Conservation (phyloP, 2,113 vertebrate species). For the Emberiza fucata region DNA sequence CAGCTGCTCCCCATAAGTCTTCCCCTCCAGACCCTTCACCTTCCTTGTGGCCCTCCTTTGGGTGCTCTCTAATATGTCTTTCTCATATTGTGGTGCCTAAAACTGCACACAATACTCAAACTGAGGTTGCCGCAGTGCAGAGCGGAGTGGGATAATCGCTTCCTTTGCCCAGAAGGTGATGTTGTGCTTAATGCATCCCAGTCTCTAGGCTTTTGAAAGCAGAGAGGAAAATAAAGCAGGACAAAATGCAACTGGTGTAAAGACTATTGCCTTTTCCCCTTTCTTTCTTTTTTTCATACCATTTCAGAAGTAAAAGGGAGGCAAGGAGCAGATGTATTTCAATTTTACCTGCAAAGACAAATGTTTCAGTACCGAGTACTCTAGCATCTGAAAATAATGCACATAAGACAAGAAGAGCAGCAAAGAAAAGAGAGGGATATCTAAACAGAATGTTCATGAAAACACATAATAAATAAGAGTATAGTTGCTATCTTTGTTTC, state of each 20-base stretch:
- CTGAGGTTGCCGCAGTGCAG: background rate
- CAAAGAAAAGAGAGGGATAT: background rate
- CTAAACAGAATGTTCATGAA: background rate
- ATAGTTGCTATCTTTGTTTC: background rate
- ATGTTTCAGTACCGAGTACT: background rate
- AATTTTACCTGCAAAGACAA: background rate
- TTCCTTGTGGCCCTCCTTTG: background rate
- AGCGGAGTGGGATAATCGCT: background rate
- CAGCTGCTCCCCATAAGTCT: background rate
- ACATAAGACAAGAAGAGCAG: background rate
- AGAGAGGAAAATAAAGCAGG: background rate
- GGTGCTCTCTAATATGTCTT: background rate
- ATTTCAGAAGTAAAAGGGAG: background rate
- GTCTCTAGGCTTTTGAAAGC: background rate
- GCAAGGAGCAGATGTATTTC: background rate
- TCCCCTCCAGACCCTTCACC: background rate
- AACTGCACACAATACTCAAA: background rate
- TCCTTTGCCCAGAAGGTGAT: background rate
- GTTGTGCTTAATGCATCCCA: background rate
- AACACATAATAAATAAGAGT: background rate
- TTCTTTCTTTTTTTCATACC: background rate
- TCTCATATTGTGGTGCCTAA: background rate
- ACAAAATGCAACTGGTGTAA: background rate
- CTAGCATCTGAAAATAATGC: background rate
- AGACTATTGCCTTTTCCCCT: fast-evolving